Conservation (phyloP, 1,140 invertebrate genomes). For the Lepidurus arcticus region DNA sequence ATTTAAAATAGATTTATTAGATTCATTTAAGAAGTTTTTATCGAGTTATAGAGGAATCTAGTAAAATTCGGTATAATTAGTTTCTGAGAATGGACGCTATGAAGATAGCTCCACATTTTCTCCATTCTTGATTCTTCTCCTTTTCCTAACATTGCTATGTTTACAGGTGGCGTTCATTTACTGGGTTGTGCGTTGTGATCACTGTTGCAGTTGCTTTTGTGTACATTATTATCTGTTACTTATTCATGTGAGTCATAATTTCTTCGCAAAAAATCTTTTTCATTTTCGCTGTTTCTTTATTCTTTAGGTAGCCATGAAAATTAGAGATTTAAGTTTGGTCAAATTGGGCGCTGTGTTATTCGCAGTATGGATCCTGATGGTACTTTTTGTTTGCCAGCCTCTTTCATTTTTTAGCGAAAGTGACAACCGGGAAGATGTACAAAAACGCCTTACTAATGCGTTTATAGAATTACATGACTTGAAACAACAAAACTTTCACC, state of each 20-base stretch:
- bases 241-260: no score
- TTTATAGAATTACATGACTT: not conserved
- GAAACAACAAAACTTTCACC: not conserved
- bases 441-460: not conserved
- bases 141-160: no score
- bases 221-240: not conserved
- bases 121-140: no score
- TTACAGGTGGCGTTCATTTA: no score
- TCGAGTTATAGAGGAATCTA: no score
- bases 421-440: not conserved
- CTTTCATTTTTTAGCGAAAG: not conserved
- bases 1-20: no score
- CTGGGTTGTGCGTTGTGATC: not conserved
- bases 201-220: not conserved
- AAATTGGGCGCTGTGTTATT: not conserved
- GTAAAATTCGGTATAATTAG: no score
- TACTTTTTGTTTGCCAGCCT: not conserved
- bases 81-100: no score
- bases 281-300: not conserved
- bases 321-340: slow-evolving; percentile 22
- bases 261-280: no score
- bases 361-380: not conserved
- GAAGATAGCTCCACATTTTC: no score
- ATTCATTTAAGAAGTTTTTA: no score
- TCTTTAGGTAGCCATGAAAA: slow-evolving; percentile 6